phyloP scores from a whole-genome alignment of 1,140 invertebrate genomes.

The Drosophila triauraria region DNA sequence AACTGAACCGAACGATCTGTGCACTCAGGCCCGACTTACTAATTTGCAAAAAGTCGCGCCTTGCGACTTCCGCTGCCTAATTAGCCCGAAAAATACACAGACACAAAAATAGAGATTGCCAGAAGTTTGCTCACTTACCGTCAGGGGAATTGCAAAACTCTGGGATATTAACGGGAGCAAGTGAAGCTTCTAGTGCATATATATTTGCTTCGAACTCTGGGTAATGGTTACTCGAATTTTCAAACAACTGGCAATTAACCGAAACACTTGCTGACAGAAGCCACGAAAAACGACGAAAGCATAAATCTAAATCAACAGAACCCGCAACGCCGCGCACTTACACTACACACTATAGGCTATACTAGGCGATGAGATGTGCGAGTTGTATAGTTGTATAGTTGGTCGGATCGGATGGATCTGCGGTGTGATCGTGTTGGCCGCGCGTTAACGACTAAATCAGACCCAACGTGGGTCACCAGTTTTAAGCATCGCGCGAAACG shows the following conservation, averaged over 20 bases:
- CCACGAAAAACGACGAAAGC: conserved; percentile 22
- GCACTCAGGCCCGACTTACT: conserved; percentile 58
- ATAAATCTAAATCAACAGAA: conserved; percentile 45
- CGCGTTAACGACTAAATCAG: conserved; percentile 84
- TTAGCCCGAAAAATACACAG: conserved; percentile 29
- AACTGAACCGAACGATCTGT: conserved; percentile 41
- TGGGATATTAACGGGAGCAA: not conserved
- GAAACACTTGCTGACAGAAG: conserved; percentile 11
- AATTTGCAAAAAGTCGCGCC: conserved; percentile 37
- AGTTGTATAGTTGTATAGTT: conserved; percentile 11
- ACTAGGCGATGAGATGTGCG: conserved; percentile 10
- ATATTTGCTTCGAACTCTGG: conserved; percentile 12
- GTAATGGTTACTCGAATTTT: not conserved
- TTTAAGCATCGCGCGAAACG: conserved; percentile 79
- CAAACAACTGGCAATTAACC: conserved; percentile 27
- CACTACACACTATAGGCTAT: conserved; percentile 12
- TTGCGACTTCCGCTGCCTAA: conserved; percentile 42
- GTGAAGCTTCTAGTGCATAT: conserved; percentile 12
- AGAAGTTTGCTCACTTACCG: conserved; percentile 39
- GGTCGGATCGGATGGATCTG: conserved; percentile 45
- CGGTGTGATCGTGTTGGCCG: conserved; percentile 84
- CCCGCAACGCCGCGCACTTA: conserved; percentile 31
- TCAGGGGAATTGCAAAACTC: conserved; percentile 17
- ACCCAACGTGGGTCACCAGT: conserved; percentile 76
- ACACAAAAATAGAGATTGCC: conserved; percentile 5